Evolutionary conservation across 2,888 invertebrate genomes (phyloP).

Genomic region (Perithous albicinctus): DNA sequence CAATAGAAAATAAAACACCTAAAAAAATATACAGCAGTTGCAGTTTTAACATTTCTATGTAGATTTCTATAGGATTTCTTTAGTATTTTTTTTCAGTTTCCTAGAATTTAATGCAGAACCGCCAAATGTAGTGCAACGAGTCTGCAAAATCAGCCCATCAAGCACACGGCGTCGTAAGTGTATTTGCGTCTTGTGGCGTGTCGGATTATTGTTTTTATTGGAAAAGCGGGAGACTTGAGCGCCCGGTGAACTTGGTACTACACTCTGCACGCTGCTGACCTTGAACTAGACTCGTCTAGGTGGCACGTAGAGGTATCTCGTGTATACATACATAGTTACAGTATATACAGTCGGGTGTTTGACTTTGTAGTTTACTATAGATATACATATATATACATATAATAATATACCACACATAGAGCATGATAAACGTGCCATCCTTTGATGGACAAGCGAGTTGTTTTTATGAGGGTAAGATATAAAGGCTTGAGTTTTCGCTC

Average conservation of each 20-base stretch:
- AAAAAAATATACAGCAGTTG: no score
- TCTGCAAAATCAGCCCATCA: not conserved
- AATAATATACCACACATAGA: not conserved
- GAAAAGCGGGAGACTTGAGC: slow-evolving; percentile 41
- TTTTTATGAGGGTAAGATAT: no score
- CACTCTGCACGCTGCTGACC: slow-evolving; percentile 52
- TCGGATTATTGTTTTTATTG: slow-evolving; percentile 28
- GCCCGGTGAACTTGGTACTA: slow-evolving; percentile 66
- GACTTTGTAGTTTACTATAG: not conserved
- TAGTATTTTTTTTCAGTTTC: no score
- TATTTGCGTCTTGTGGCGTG: not conserved
- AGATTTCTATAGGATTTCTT: no score
- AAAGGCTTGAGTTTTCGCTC: not conserved
- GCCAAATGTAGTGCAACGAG: not conserved
- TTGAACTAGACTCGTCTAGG: slow-evolving; percentile 66
- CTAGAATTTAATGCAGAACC: no score
- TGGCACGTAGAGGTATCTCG: not conserved
- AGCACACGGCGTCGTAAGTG: not conserved
- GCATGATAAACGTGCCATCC: not conserved
- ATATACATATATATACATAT: no score
- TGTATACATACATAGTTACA: not conserved
- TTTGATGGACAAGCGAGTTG: not conserved
- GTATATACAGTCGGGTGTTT: not conserved
- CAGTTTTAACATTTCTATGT: no score
- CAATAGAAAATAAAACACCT: no score